These are phyloP conservation scores for Cordylochernes scorpioides DNA, from an alignment of 2,888 invertebrate genomes.

Conservation along the genomic window DNA sequence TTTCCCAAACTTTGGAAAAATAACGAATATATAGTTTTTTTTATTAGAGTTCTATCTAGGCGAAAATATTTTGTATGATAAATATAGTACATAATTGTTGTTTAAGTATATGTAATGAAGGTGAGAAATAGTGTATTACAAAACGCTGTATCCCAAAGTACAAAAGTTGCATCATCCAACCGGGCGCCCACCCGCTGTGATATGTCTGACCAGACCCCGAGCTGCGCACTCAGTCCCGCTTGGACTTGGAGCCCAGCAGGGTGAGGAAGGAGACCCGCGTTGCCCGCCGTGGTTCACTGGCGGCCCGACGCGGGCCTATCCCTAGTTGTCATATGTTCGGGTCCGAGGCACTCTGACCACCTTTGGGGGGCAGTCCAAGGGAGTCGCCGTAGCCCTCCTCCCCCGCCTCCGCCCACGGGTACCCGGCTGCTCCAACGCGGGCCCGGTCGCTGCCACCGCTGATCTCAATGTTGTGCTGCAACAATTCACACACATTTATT, in stretches of 20 bases:
- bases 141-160: too few relatives aligned
- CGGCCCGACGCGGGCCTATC: constrained; percentile 37
- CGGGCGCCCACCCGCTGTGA: too few relatives aligned
- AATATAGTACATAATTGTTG: too few relatives aligned
- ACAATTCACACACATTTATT: too few relatives aligned
- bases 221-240: constrained; percentile 9
- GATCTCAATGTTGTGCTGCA: constrained; percentile 63
- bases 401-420: constrained; percentile 27
- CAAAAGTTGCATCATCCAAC: too few relatives aligned
- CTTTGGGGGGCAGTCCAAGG: constrained; percentile 27
- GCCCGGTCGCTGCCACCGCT: constrained; percentile 51
- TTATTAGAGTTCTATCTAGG: too few relatives aligned
- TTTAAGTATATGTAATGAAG: too few relatives aligned
- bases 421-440: constrained; percentile 32
- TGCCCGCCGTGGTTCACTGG: constrained; percentile 72
- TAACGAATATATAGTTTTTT: too few relatives aligned
- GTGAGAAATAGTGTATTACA: too few relatives aligned
- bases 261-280: constrained; percentile 81
- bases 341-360: constrained; percentile 45
- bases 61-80: too few relatives aligned
- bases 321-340: constrained; percentile 92
- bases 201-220: too few relatives aligned
- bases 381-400: constrained; percentile 39
- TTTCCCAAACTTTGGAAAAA: too few relatives aligned
- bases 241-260: constrained; percentile 27